Base-by-base conservation (phyloP, 2,113 vertebrate species). In the Apus apus region DNA sequence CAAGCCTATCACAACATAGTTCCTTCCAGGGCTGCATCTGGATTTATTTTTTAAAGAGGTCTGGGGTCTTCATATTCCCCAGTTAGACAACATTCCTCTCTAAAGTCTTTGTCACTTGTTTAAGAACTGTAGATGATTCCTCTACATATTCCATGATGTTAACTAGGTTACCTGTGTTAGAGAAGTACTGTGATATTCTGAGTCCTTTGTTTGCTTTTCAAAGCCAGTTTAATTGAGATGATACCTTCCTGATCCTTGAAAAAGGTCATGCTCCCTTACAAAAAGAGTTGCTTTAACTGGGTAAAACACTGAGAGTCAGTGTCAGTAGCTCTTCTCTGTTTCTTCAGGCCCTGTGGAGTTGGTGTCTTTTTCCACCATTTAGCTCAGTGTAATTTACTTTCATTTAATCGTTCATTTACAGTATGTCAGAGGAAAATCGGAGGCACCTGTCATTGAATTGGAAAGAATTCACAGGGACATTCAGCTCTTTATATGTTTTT, bases 311-410 rank as follows among this genome's bases (percentile, higher is more conserved):
- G 36, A 2, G 15, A 80, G 34, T 51, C 56, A 40, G 48, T 32
- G 6, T 18, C 64, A 88, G 48, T 94, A 36, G 16, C 78, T 61
- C 85, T 30, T 54, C 43, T 64, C 91, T 92, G 79, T 58, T 66
- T 75, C 89, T 66, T 66, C 89, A 89, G 89, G 64, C 46, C 22
- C 68, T 53, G 46, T 14, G 70, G 65, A 94, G 90, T 50, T 95
- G 90, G 92, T 94, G 79, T 96, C 92, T 92, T 58, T 90, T 97
- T 96, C 96, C 94, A 95, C 95, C 94, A 62, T 97, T 95, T 98
- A 88, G 92, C 85, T 97, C 93, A 40, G 83, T 86, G 97, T 97
- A 97, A 98, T 98, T 97, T 94, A 96, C 94, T 95, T 96, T 96
- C 89, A 96, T 97, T 97, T 89, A 96, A 95, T 97, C 90, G 91